These are phyloP conservation scores for Xiphophorus couchianus DNA, from an alignment of 2,113 vertebrate species.

Conservation along the genomic window DNA sequence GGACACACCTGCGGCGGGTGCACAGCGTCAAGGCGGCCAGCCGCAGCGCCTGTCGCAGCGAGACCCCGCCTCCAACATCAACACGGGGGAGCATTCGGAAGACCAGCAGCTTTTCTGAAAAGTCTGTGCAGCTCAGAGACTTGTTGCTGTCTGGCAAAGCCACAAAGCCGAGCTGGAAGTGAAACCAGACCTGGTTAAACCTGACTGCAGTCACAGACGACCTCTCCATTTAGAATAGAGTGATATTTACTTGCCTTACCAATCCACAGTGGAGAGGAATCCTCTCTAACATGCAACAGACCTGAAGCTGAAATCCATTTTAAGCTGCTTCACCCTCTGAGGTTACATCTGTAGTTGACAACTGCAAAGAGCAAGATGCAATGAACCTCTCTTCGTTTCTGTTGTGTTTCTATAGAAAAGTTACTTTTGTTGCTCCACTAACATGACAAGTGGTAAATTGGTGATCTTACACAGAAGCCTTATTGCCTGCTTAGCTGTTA, in stretches of 20 bases:
- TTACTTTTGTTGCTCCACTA: conserved; percentile 6
- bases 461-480: conserved; percentile 33
- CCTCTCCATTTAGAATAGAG: neutral
- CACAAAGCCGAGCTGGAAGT: conserved; percentile 86
- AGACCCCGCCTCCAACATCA: conserved; percentile 57
- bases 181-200: conserved; percentile 49
- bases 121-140: conserved; percentile 78
- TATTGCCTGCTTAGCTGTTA: conserved; percentile 67
- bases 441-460: conserved; percentile 62
- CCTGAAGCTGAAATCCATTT: conserved; percentile 6
- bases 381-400: conserved; percentile 37
- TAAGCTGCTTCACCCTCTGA: conserved; percentile 13
- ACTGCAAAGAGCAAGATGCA: conserved; percentile 65
- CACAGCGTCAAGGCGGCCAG: conserved; percentile 82
- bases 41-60: conserved; percentile 70
- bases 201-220: conserved; percentile 3
- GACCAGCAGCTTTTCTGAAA: conserved; percentile 80
- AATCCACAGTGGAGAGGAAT: conserved; percentile 3
- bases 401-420: conserved; percentile 10
- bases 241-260: neutral
- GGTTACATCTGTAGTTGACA: conserved; percentile 31
- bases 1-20: conserved; percentile 79
- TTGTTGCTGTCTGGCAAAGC: conserved; percentile 70
- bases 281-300: conserved; percentile 40
- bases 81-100: conserved; percentile 65